Base-by-base conservation (phyloP, 2,888 invertebrate species). In the Isoperla grammatica region DNA sequence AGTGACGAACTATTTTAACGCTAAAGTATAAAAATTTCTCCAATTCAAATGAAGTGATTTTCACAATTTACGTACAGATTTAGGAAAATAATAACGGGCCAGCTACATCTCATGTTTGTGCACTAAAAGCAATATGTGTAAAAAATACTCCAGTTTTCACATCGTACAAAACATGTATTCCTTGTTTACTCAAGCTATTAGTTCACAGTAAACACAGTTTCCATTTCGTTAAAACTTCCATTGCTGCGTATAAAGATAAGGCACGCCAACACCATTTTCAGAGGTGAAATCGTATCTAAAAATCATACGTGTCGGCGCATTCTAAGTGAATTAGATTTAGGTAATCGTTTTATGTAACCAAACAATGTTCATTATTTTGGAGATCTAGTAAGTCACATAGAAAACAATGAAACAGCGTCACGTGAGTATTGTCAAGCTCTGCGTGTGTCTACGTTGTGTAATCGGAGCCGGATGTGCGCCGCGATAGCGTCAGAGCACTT, bases 241-340 rank as follows among this genome's bases (percentile, higher is more conserved):
- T 53, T 37, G 39, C 19, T 13, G 19, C 53, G 12, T 6, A 39
- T 9, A 39, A 13, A 29, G 53, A 53, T 53, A 53, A 53, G 53
- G 37, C 53, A 53, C 53, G 53, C 53, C 29, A 19, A 35, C 39
- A 39, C 53, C 12, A 39, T 53, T 53, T 37, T 20, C 53, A 53
- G 37, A 15, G 13, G 53, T 39, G 39, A 53, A 37, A 53, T 37
- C 39, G 53, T 37, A 53, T 39, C 39, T 53, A 39, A 53, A 53
- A 53, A 53, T 37, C 37, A 35, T 20, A 39, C 53, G 53, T 53
- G 53, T 35, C 39, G 13, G 39, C 53, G 53, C 53, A 53, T 53
- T 20, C 53, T 39, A 53, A 53, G 37, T 53, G 53, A 53, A 39
- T 37, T 35, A 53, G 53, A n/a, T 39, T 53, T 35, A 4, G 53